These are phyloP conservation scores for Nymphalis urticae DNA, from an alignment of 2,888 invertebrate species.

Conservation along the genomic window DNA sequence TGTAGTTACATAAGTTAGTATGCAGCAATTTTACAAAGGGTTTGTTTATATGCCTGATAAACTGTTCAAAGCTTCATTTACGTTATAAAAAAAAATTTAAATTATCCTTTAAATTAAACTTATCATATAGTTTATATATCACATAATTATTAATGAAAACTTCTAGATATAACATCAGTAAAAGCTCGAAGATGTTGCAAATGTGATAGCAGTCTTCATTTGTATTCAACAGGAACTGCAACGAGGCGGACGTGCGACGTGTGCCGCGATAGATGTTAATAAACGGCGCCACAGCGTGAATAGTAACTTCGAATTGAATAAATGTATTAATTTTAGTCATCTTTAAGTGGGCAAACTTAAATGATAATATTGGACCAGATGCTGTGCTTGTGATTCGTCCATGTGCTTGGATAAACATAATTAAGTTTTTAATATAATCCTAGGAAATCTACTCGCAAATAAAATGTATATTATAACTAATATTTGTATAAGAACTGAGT, in stretches of 20 bases:
- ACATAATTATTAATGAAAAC: not conserved
- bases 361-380: not conserved
- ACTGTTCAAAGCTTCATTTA: too few species aligned
- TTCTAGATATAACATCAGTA: constrained; percentile 11
- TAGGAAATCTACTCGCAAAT: too few species aligned
- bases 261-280: constrained; percentile 66
- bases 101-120: too few species aligned
- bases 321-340: constrained; percentile 22
- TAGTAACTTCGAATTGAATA: constrained; percentile 50
- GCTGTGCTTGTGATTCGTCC: not conserved
- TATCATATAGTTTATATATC: not conserved
- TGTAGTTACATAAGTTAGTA: too few species aligned
- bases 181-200: constrained; percentile 25
- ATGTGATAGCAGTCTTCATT: constrained; percentile 40
- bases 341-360: constrained; percentile 8
- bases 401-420: not conserved
- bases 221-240: constrained; percentile 60
- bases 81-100: too few species aligned
- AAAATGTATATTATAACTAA: too few species aligned
- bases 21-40: too few species aligned
- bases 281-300: constrained; percentile 55
- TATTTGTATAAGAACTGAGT: too few species aligned
- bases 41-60: too few species aligned
- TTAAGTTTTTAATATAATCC: too few species aligned
- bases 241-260: constrained; percentile 71